Percentiles rank a stretch among this genome's conserved stretches.
Evolutionary conservation across 2,797 vertebrate genomes (phyloP).

Genomic region (Emydoidea blandingii): DNA sequence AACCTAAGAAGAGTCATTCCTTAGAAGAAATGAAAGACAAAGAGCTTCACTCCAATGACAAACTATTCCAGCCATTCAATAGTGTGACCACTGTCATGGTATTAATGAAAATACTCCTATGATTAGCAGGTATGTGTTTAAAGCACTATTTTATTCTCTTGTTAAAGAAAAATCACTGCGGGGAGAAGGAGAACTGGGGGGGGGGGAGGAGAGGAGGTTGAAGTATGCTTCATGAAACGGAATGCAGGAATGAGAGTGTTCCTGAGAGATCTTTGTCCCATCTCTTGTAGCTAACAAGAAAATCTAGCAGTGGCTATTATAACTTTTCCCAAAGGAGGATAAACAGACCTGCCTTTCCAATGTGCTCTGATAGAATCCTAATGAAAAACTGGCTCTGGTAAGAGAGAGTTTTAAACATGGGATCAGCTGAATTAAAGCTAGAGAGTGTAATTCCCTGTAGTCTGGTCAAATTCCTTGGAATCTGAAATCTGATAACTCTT

Average conservation of each 20-base stretch:
- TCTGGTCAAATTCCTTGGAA: background rate
- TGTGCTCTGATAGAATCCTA: background rate
- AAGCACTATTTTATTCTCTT: background rate
- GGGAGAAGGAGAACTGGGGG: background rate
- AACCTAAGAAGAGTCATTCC: background rate
- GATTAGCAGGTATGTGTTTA: background rate
- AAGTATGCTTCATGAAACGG: accelerated
- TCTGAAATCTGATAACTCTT: constrained; percentile 38
- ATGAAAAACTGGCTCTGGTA: background rate
- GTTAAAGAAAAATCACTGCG: background rate
- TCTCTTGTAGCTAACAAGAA: background rate
- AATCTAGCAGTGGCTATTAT: background rate
- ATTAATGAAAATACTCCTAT: background rate
- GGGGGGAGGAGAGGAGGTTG: accelerated
- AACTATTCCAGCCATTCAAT: background rate
- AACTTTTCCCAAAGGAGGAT: background rate
- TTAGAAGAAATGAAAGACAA: background rate
- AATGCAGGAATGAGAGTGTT: background rate
- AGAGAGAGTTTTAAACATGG: background rate
- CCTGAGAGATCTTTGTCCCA: background rate
- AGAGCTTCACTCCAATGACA: background rate
- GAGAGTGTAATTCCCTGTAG: background rate
- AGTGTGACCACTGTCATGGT: accelerated
- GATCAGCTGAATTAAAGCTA: background rate
- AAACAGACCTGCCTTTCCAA: background rate